These are phyloP conservation scores for Drosophila sucinea DNA, from an alignment of 1,140 invertebrate genomes.

Conservation along the genomic window DNA sequence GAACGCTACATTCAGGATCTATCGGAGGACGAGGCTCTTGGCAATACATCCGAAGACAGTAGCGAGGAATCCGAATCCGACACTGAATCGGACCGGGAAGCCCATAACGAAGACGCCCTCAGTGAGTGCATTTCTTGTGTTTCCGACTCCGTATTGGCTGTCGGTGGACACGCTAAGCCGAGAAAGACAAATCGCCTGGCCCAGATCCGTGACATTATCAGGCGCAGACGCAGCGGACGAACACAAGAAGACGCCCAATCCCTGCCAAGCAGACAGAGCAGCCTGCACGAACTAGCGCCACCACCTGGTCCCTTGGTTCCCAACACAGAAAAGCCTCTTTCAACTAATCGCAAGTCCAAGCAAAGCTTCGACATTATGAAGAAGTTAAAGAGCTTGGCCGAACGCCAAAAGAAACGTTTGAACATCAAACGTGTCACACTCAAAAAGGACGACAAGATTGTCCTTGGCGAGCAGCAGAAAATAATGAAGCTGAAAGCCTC, in stretches of 20 bases:
- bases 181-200: constrained; percentile 66
- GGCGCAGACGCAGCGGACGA: constrained; percentile 70
- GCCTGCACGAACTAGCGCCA: constrained; percentile 69
- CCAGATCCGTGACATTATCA: constrained; percentile 62
- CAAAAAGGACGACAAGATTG: constrained; percentile 80
- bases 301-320: constrained; percentile 63
- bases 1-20: constrained; percentile 80
- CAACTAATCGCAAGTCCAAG: constrained; percentile 67
- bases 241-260: constrained; percentile 78
- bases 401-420: constrained; percentile 85
- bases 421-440: constrained; percentile 84
- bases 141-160: constrained; percentile 75
- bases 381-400: constrained; percentile 86
- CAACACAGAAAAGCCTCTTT: constrained; percentile 40
- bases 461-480: constrained; percentile 75
- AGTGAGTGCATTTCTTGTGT: constrained; percentile 82
- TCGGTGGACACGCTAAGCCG: constrained; percentile 64
- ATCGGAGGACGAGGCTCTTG: constrained; percentile 68
- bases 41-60: constrained; percentile 55
- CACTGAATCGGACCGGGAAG: constrained; percentile 48
- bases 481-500: constrained; percentile 79
- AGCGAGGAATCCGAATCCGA: constrained; percentile 62
- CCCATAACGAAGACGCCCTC: constrained; percentile 70
- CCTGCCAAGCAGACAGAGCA: constrained; percentile 72
- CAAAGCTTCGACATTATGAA: constrained; percentile 85